Base-by-base conservation (phyloP, 2,888 invertebrate genomes). In the Unio pictorum region DNA sequence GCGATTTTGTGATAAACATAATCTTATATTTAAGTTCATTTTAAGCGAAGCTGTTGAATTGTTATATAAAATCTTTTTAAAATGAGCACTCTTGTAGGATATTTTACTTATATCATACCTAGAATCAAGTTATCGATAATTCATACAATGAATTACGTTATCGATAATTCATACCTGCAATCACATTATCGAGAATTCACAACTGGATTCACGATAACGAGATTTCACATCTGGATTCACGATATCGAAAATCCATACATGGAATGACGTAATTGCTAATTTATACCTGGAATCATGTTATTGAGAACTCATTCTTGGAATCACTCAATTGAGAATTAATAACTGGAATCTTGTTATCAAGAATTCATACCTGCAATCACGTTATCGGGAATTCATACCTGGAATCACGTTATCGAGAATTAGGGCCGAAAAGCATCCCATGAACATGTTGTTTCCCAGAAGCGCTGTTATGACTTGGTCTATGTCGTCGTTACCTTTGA, bases 361-460 rank as follows among this genome's bases (percentile, higher is more conserved):
- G 17, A 56, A 17, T 56, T 1, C 56, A 56, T 18, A 56, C 17
- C 2, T 3, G 2, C 56, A 56, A 17, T 18, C 17, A 57, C 57
- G 57, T 4, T n/a, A 23, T 57, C 8, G 57, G 6, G 23, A 58
- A 58, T 18, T 58, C 67, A 68, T 69, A 84, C 88, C 88, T 75
- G 83, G 85, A 26, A 88, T 80, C 7, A 84, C 80, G 74, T 91
- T 91, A 75, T 91, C 91, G 45, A 91, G 78, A 28, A 90, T 68
- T 55, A 89, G 87, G 2, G 90, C 90, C 3, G 87, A 72, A 11
- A 89, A 69, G 56, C 91, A 91, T 7, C 90, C 91, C 68, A 91
- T 87, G 67, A 91, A 88, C 84, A 87, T 86, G 67, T 74, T 80
- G 65, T 86, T 87, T 58, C 83, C 84, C 8, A 88, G 77, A 4